phyloP scores from a whole-genome alignment of 2,113 vertebrate species.

The human (Homo sapiens) region DNA sequence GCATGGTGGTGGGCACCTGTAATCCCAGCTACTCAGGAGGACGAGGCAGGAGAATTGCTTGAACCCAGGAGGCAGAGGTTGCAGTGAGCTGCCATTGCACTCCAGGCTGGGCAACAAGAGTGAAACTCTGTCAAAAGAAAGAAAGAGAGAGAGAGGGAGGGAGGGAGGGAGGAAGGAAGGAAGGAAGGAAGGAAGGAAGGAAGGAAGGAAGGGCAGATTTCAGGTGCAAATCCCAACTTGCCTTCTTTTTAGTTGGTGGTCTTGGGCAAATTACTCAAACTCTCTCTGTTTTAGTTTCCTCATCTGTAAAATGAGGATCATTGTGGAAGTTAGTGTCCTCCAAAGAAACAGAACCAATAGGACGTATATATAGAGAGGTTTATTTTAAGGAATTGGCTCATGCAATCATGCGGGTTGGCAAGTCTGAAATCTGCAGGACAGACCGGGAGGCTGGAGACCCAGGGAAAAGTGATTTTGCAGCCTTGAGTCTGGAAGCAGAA shows the following conservation, averaged over 20 bases:
- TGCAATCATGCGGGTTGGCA: accelerated
- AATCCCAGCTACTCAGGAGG: too few species aligned
- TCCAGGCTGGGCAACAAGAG: too few species aligned
- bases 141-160: accelerated
- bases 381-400: background rate
- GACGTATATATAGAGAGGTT: background rate
- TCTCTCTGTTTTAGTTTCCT: background rate
- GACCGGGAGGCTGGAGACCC: background rate
- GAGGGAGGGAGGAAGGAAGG: too few species aligned
- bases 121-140: too few species aligned
- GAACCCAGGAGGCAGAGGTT: too few species aligned
- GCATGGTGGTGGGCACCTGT: too few species aligned
- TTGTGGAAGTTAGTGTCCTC: background rate
- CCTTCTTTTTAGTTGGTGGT: background rate
- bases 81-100: too few species aligned
- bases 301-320: background rate
- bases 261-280: background rate
- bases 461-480: too few species aligned
- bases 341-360: background rate
- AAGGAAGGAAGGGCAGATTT: too few species aligned
- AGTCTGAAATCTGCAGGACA: too few species aligned
- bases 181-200: too few species aligned
- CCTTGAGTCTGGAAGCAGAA: background rate
- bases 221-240: background rate
- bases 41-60: too few species aligned